Evolutionary conservation across 1,140 invertebrate genomes (phyloP).

Genomic region (Drosophila littoralis): DNA sequence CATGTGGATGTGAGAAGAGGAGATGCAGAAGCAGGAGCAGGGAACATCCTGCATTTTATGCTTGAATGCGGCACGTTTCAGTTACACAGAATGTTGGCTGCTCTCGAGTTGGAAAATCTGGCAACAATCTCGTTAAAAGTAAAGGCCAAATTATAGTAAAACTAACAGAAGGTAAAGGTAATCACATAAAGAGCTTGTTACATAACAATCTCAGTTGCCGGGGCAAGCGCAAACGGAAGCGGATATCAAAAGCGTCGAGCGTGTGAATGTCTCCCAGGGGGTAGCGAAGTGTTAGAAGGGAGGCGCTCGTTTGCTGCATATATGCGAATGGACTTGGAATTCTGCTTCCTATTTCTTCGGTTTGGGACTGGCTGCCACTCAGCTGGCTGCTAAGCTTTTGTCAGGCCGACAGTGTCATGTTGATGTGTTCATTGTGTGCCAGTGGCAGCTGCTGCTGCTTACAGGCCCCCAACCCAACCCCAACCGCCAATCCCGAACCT

Average conservation of each 20-base stretch:
- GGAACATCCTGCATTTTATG: slow-evolving; percentile 45
- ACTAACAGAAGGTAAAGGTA: slow-evolving; percentile 80
- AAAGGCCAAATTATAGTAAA: slow-evolving; percentile 81
- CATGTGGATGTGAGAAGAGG: slow-evolving; percentile 4
- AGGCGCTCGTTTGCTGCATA: background rate
- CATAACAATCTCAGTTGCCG: slow-evolving; percentile 62
- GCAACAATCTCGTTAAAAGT: slow-evolving; percentile 79
- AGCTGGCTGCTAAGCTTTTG: slow-evolving; percentile 69
- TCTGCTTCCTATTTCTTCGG: background rate
- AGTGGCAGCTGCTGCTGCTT: slow-evolving; percentile 75
- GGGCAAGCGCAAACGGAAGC: slow-evolving; percentile 59
- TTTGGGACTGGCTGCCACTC: slow-evolving; percentile 28
- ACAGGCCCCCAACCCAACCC: slow-evolving; percentile 5
- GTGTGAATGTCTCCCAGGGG: slow-evolving; percentile 57
- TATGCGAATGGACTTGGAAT: slow-evolving; percentile 24
- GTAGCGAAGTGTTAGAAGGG: background rate
- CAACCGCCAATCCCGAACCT: background rate
- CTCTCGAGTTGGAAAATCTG: slow-evolving; percentile 49
- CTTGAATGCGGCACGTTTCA: slow-evolving; percentile 47
- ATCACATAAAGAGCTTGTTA: slow-evolving; percentile 82
- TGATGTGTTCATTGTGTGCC: slow-evolving; percentile 72
- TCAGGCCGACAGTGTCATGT: slow-evolving; percentile 77
- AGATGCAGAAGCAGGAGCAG: background rate
- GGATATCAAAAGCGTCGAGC: slow-evolving; percentile 61
- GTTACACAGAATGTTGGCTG: slow-evolving; percentile 50